Evolutionary conservation across 2,888 invertebrate genomes (phyloP).

Genomic region (Dryococelus australis): DNA sequence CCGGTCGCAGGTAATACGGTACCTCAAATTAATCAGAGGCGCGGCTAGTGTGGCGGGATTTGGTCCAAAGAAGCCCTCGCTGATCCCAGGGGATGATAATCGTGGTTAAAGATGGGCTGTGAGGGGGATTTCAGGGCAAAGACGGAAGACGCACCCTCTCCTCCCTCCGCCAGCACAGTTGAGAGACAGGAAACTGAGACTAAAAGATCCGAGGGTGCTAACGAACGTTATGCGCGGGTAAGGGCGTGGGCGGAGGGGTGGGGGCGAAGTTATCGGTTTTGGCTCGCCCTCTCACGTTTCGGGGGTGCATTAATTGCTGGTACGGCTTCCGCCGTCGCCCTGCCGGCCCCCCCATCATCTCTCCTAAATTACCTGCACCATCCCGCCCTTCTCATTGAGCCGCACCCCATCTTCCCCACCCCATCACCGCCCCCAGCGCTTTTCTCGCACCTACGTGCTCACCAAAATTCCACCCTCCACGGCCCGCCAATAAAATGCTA

Average conservation of each 20-base stretch:
- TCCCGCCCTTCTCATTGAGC: slow-evolving; percentile 6
- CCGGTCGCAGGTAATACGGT: neutral
- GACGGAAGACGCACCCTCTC: neutral
- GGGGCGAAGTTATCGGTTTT: slow-evolving; percentile 24
- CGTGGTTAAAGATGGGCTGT: neutral
- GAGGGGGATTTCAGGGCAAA: neutral
- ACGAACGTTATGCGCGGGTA: neutral
- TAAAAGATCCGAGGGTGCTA: slow-evolving; percentile 8
- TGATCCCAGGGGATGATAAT: slow-evolving; percentile 5
- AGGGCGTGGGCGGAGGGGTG: neutral
- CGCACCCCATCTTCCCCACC: neutral
- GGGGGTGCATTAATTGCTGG: slow-evolving; percentile 28
- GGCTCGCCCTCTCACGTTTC: slow-evolving; percentile 28
- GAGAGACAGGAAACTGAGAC: neutral
- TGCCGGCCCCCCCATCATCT: neutral
- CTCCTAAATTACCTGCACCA: slow-evolving; percentile 20
- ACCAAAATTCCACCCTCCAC: neutral
- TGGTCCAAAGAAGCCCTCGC: neutral
- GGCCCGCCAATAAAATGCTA: slow-evolving; percentile 26
- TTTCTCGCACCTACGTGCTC: slow-evolving; percentile 26
- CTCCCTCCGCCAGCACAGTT: neutral
- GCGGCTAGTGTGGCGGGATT: neutral
- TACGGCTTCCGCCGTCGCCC: slow-evolving; percentile 22
- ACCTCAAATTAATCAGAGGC: slow-evolving; percentile 1
- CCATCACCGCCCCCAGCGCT: neutral